phyloP scores from a whole-genome alignment of 2,888 invertebrate species.

The Drosophila mettleri region DNA sequence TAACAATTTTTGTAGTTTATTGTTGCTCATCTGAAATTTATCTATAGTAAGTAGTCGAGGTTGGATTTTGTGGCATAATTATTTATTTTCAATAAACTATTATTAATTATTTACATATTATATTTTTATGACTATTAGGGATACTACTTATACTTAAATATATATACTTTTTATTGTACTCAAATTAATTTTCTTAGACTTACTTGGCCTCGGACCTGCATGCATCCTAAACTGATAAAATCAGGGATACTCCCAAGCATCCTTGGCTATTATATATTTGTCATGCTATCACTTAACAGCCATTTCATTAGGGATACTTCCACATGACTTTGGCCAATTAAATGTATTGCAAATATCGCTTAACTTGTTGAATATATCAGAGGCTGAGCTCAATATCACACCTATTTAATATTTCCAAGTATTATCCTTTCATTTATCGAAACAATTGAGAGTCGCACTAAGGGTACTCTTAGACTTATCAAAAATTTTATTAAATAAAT shows the following conservation, averaged over 20 bases:
- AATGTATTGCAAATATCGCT: neutral
- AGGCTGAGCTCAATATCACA: neutral
- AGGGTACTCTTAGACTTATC: neutral
- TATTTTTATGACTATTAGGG: no score
- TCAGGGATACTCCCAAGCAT: neutral
- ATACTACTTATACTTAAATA: neutral
- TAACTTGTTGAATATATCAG: slow-evolving; percentile 2
- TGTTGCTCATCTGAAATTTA: neutral
- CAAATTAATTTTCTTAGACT: no score
- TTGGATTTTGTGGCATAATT: neutral
- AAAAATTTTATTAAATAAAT: slow-evolving; percentile 46
- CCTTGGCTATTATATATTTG: no score
- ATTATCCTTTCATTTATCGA: slow-evolving; percentile 5
- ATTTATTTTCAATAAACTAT: neutral
- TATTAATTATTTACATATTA: no score
- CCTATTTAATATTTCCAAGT: neutral
- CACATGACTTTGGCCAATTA: neutral
- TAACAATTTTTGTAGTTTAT: neutral
- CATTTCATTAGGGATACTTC: neutral
- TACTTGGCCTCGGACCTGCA: no score
- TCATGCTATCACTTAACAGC: no score
- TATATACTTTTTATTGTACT: neutral
- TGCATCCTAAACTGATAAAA: no score
- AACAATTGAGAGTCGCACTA: slow-evolving; percentile 7
- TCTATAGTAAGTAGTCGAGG: neutral